These are phyloP conservation scores for Liopterus haemorrhoidalis DNA, from an alignment of 2,888 invertebrate species.

Conservation along the genomic window DNA sequence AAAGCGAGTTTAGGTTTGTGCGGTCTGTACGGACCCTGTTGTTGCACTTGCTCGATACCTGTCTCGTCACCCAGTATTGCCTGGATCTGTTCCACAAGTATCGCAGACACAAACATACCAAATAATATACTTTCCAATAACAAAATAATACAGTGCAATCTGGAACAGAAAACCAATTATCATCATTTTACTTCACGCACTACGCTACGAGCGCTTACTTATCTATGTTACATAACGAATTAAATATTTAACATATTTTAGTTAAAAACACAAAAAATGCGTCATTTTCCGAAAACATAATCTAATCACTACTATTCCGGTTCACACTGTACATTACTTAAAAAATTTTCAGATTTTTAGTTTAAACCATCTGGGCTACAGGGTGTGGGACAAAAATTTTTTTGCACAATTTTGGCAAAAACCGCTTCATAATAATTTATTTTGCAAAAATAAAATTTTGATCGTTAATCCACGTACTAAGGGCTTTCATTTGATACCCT, in stretches of 20 bases:
- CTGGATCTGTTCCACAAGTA: conserved; percentile 79
- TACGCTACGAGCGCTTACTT: not conserved
- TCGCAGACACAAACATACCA: conserved; percentile 81
- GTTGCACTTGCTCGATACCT: conserved; percentile 70
- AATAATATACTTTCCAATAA: conserved; percentile 77
- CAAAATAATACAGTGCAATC: conserved; percentile 76
- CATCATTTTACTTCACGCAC: not conserved
- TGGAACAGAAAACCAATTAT: conserved; percentile 44
- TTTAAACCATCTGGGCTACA: no score
- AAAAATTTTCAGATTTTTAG: no score
- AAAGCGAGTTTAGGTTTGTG: conserved; percentile 59
- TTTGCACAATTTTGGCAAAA: no score
- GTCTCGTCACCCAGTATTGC: conserved; percentile 81
- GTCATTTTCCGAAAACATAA: not conserved
- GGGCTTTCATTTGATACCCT: no score
- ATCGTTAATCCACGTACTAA: no score
- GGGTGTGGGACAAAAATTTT: no score
- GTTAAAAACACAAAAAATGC: not conserved
- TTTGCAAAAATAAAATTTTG: no score
- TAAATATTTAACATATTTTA: not conserved
- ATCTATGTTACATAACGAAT: conserved; percentile 3
- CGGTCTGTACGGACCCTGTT: conserved; percentile 59
- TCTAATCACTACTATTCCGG: no score
- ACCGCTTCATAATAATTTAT: no score
- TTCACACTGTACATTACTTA: no score